phyloP scores from a whole-genome alignment of 2,797 vertebrate species.

The Taeniopygia guttata region DNA sequence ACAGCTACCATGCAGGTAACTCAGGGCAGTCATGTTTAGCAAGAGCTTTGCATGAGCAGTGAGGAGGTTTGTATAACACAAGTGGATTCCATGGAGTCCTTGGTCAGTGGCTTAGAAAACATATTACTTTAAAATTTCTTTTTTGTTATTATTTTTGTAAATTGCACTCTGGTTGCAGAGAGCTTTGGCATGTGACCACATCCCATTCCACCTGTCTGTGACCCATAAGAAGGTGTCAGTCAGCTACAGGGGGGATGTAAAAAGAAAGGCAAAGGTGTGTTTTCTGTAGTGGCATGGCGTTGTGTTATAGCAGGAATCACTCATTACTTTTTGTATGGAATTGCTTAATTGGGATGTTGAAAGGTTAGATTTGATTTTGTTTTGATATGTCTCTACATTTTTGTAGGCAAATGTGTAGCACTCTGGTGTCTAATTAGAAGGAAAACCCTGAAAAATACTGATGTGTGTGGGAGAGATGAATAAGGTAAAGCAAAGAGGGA shows the following conservation, averaged over 20 bases:
- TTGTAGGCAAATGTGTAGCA: background rate
- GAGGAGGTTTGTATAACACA: background rate
- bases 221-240: background rate
- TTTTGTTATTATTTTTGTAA: background rate
- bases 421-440: slow-evolving; percentile 38
- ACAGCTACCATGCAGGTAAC: background rate
- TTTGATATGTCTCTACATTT: slow-evolving; percentile 31
- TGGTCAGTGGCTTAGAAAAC: slow-evolving; percentile 9
- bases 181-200: background rate
- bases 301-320: background rate
- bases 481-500: background rate
- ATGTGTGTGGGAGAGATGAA: background rate
- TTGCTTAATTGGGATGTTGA: slow-evolving; percentile 49
- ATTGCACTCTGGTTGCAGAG: background rate
- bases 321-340: background rate
- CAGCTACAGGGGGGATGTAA: background rate
- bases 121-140: background rate
- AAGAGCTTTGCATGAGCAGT: background rate
- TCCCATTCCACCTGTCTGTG: background rate
- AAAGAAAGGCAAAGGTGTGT: background rate
- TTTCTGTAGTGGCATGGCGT: background rate
- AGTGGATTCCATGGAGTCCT: background rate
- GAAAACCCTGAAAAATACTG: slow-evolving; percentile 4
- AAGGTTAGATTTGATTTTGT: slow-evolving; percentile 64
- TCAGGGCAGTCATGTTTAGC: background rate